Conservation (phyloP, 2,113 vertebrate genomes). For the Vimba vimba region DNA sequence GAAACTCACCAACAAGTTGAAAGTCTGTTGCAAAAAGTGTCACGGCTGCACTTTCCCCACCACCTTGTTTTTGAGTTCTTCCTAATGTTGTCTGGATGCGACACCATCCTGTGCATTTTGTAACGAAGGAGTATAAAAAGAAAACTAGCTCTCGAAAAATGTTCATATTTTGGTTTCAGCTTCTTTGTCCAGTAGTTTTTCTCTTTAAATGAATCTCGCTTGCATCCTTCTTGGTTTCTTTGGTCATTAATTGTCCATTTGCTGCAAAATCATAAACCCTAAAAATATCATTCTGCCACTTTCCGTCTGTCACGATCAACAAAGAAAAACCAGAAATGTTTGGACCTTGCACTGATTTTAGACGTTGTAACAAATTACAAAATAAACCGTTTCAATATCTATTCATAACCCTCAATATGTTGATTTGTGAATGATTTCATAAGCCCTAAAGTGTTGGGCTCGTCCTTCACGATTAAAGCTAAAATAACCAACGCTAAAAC, state of each 20-base stretch:
- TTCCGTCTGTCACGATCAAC: neutral
- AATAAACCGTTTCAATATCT: constrained; percentile 33
- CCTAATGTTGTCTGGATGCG: constrained; percentile 52
- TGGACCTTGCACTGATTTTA: constrained; percentile 35
- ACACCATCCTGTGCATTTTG: constrained; percentile 43
- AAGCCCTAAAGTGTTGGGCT: constrained; percentile 11
- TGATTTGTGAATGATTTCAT: constrained; percentile 27
- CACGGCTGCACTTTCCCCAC: constrained; percentile 37
- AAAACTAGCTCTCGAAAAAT: constrained; percentile 23
- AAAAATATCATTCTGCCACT: neutral
- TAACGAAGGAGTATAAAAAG: constrained; percentile 9
- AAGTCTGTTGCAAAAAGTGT: constrained; percentile 48
- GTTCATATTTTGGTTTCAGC: constrained; percentile 43
- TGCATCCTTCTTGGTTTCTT: constrained; percentile 39
- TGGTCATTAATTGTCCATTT: constrained; percentile 38
- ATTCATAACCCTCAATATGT: constrained; percentile 27
- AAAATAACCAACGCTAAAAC: constrained; percentile 48
- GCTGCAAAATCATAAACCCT: constrained; percentile 9
- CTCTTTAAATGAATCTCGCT: neutral
- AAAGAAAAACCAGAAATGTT: constrained; percentile 18
- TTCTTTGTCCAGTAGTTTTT: constrained; percentile 39
- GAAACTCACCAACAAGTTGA: constrained; percentile 51
- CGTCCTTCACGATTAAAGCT: constrained; percentile 46
- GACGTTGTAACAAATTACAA: constrained; percentile 22
- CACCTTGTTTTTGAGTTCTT: constrained; percentile 23